These are phyloP conservation scores for Delphinapterus leucas DNA, from an alignment of 2,113 vertebrate genomes.

Conservation along the genomic window DNA sequence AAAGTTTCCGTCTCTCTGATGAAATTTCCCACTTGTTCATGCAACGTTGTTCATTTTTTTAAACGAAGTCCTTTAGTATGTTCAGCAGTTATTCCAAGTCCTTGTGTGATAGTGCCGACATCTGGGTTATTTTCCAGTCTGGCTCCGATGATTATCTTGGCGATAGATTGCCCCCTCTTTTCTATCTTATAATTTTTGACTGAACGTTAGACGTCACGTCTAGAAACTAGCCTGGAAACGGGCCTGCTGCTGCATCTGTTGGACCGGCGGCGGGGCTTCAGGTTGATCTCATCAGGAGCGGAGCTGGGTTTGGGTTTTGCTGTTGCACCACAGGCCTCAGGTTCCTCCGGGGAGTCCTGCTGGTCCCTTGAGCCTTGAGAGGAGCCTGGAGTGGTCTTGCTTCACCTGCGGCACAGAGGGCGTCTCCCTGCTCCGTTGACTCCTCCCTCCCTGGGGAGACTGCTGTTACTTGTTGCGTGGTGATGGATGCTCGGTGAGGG, in stretches of 20 bases:
- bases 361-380: background rate
- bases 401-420: background rate
- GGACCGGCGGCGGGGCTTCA: background rate
- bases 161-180: fast-evolving
- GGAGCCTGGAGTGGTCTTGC: background rate
- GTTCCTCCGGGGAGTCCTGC: background rate
- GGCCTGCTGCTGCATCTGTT: too few species aligned
- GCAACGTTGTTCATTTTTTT: background rate
- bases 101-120: background rate
- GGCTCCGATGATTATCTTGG: background rate
- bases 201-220: background rate
- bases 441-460: background rate
- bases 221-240: background rate
- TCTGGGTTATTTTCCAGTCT: background rate
- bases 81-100: background rate
- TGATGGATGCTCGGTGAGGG: background rate
- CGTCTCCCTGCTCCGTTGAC: too few species aligned
- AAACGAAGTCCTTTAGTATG: background rate
- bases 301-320: background rate
- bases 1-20: background rate
- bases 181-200: background rate
- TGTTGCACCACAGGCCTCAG: background rate
- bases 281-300: background rate
- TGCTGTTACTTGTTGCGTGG: background rate
- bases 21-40: background rate